phyloP scores from a whole-genome alignment of 2,888 invertebrate genomes.

The Watsonalla cultraria region DNA sequence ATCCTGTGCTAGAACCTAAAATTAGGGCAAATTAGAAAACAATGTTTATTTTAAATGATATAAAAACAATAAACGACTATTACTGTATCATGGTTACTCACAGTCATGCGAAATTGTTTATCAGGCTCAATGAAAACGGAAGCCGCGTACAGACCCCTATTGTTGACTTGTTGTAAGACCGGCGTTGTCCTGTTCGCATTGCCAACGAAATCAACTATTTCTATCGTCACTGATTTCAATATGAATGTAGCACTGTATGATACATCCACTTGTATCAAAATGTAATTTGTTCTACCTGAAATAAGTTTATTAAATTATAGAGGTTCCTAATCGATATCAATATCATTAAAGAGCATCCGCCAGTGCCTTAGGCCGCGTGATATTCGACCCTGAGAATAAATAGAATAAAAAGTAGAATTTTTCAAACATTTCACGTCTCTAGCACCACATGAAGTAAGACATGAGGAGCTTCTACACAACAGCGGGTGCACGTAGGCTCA shows the following conservation, averaged over 20 bases:
- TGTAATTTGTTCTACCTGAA: constrained; percentile 33
- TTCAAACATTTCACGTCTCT: no score
- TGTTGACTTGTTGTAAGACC: constrained; percentile 12
- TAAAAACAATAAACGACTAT: background rate
- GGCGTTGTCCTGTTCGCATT: background rate
- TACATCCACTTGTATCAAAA: constrained; percentile 26
- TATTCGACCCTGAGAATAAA: no score
- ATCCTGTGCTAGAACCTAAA: constrained; percentile 39
- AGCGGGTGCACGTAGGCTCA: no score
- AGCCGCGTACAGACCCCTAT: constrained; percentile 30
- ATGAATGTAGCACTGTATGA: constrained; percentile 16
- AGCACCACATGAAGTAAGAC: no score
- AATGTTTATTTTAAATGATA: background rate
- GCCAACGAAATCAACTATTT: background rate
- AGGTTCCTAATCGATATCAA: background rate
- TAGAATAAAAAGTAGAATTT: no score
- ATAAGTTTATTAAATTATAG: constrained; percentile 2
- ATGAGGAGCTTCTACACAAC: no score
- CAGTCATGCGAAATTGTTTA: constrained; percentile 39
- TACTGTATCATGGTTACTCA: constrained; percentile 21
- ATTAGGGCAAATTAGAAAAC: constrained; percentile 2
- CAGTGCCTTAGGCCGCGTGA: no score
- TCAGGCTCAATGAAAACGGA: constrained; percentile 29
- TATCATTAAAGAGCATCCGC: no score
- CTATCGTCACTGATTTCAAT: constrained; percentile 25